These are phyloP conservation scores for Sphaerophoria taeniata DNA, from an alignment of 2,888 invertebrate species.

Conservation along the genomic window DNA sequence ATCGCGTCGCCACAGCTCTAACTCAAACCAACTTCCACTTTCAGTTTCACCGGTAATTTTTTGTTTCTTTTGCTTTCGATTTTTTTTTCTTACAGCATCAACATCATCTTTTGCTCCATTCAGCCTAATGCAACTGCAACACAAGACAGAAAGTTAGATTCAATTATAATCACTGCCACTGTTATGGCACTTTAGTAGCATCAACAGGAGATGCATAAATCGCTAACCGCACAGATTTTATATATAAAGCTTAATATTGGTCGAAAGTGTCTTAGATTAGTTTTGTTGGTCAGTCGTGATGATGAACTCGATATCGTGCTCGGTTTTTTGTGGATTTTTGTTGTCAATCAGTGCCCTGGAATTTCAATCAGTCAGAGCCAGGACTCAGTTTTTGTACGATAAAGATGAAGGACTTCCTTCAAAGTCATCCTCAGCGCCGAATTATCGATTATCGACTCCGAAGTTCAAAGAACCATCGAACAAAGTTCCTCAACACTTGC, in stretches of 20 bases:
- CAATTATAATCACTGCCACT: slow-evolving; percentile 33
- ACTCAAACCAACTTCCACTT: slow-evolving; percentile 36
- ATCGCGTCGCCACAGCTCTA: background rate
- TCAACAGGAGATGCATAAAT: slow-evolving; percentile 19
- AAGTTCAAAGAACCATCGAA: slow-evolving; percentile 75
- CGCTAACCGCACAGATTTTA: slow-evolving; percentile 35
- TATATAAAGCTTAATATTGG: slow-evolving; percentile 51
- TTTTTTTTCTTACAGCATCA: slow-evolving; percentile 56
- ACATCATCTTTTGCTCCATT: background rate
- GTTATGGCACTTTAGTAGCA: slow-evolving; percentile 24
- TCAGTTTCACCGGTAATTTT: slow-evolving; percentile 50
- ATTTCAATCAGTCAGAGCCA: background rate
- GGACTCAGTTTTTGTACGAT: slow-evolving; percentile 21
- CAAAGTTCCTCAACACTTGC: slow-evolving; percentile 77
- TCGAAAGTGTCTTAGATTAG: slow-evolving; percentile 21
- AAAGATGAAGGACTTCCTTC: background rate
- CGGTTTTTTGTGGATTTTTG: slow-evolving; percentile 10
- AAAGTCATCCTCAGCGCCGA: background rate
- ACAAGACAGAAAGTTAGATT: slow-evolving; percentile 56
- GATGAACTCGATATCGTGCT: slow-evolving; percentile 3
- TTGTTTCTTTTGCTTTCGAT: slow-evolving; percentile 35
- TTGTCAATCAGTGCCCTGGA: background rate
- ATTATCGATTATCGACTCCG: slow-evolving; percentile 77
- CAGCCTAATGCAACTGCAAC: slow-evolving; percentile 3
- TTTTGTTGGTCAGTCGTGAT: slow-evolving; percentile 28